Evolutionary conservation across 2,888 invertebrate genomes (phyloP), one percentile per base, ranked within the genome.

Genomic region (Aphidius colemani): DNA sequence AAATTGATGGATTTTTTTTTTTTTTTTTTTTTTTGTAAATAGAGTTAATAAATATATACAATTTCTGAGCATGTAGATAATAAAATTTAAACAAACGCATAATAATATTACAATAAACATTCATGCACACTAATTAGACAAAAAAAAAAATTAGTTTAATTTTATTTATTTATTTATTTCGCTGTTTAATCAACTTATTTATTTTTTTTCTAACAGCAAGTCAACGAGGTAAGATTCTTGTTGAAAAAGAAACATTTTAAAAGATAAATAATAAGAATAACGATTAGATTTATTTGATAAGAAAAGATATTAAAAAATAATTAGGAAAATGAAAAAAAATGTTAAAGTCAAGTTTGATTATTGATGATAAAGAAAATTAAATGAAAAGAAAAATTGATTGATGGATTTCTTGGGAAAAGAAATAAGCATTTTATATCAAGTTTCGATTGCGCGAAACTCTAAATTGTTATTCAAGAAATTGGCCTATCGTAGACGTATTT

Each of bases 401-500:
- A 5, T 30, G 5, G 5, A 30, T 30, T 30, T 30, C 30, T 30
- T 30, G 30, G 30, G 30, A 30, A 30, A 30, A 30, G 30, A 30
- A 30, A 30, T 30, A 5, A 30, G 30, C 61, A 61, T 60, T 65
- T 65, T 60, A 69, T 66, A 70, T 67, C 69, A 74, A 74, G 73
- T 75, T 78, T 75, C 74, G 69, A 71, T 74, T 59, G 13, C 1
- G 67, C 66, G 74, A 72, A 74, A 77, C 74, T 78, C 73, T 73
- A 71, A 74, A 78, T 78, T 75, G 76, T 80, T 78, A 73, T 76
- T 76, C 77, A 71, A 77, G 78, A 76, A 73, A 71, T 71, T 76
- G 74, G 77, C 75, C 77, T 73, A 75, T 72, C 75, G 78, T 78
- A 77, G 79, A 75, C 74, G 71, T 45, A 55, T 55, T 48, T 55